Base-by-base conservation (phyloP, 92 coral and sea anemone genomes). In the Blastomussa wellsi region DNA sequence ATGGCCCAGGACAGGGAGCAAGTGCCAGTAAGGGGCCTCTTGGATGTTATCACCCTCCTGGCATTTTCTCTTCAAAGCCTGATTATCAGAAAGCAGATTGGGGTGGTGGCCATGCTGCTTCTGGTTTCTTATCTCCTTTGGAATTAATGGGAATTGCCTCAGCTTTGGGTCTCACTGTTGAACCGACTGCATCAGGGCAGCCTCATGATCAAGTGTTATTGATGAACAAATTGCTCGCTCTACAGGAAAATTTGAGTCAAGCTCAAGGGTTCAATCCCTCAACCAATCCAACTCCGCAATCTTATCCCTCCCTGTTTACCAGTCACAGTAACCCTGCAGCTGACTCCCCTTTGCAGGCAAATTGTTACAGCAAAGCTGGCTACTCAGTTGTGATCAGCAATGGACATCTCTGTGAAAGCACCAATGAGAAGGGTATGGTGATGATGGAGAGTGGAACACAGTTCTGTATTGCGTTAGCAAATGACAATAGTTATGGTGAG, bases 401-500 rank as follows among this genome's bases (percentile, higher is more conserved):
- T 51, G 86, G 86, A 26, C 5, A 0, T 1, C 86, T 82, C 36
- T 52, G 31, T 29, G 19, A 38, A 17, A 37, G 41, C 70, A 55
- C 38, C 9, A 13, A 1, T 0, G 59, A 72, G 20, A 82, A 33
- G 69, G 86, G 78, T 17, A 17, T 82, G 48, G 78, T 82, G 29
- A 16, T 82, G 79, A 82, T 82, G 86, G 51, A 72, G 55, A 82
- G 53, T 82, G 78, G 86, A 13, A 52, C 71, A 0, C 86, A 53
- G 79, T 82, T 82, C n/a, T 1, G 31, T 38, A 82, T 82, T 52
- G 42, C 20, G n/a, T 17, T 82, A 32, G 78, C 29, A 71, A 82
- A 82, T 72, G 32, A 17, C 38, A 82, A 82, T 53, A 33, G 24
- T 29, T 53, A 15, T 82, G 86, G 86, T 82, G 48, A 72, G 86